Base-by-base conservation (phyloP, 1,140 invertebrate species). In the Oncopeltus fasciatus region DNA sequence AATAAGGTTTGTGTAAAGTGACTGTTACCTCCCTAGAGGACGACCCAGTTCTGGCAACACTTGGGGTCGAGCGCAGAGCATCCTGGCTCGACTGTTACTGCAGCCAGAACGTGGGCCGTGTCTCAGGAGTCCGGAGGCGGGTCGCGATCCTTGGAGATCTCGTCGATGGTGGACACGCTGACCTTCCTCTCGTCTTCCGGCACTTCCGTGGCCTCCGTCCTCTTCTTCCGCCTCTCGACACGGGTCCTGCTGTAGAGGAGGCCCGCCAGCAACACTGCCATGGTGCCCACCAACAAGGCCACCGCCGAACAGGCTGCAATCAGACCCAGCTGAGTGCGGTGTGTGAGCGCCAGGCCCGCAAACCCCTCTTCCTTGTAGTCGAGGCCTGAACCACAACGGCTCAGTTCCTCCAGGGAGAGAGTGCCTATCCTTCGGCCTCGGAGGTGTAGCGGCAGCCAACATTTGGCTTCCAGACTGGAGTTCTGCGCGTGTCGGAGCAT, bases 171-270 rank as follows among this genome's bases (percentile, higher is more conserved):
- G 21, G 72, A 71, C 24, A 74, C 72, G 9, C n/a, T n/a, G n/a
- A n/a, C n/a, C n/a, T 69, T 66, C n/a, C 70, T 67, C 59, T 68
- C 68, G 51, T 70, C 69, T 12, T 21, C 49, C 62, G 60, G 44
- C 33, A 20, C 11, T 2, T 20, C n/a, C 20, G 26, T 27, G 68
- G 20, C 66, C 62, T 43, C 62, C 65, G 16, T 67, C 64, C 60
- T 68, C 65, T 28, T 67, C 56, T 18, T 59, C 16, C 65, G 62
- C 38, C 67, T 64, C 56, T 68, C 84, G 69, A 85, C 79, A 0
- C 84, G 81, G 16, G 81, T 75, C 46, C 78, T 73, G 26, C 81
- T 81, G 68, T 80, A 81, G 57, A 77, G 77, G 14, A 81, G 68
- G 0, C 74, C 77, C 0, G 72, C 77, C 0, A 79, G 70, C 8